phyloP scores from a whole-genome alignment of 2,888 invertebrate genomes.

The Coleophora flavipennella region DNA sequence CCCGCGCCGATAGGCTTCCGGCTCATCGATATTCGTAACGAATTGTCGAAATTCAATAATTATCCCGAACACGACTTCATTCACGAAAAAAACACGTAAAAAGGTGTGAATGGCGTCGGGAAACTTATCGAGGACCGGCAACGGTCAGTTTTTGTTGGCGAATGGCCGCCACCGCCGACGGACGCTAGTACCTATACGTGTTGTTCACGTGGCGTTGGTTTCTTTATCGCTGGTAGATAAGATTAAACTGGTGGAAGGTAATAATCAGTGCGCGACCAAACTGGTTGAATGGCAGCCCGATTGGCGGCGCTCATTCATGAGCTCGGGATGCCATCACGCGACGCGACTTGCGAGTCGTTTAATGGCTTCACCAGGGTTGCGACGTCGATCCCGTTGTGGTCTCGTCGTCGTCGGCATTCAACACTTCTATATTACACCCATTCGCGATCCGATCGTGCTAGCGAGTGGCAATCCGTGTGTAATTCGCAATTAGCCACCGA shows the following conservation, averaged over 20 bases:
- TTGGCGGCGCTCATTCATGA: conserved; percentile 56
- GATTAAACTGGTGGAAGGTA: conserved; percentile 56
- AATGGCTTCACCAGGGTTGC: no score
- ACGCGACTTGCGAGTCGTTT: no score
- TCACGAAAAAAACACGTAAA: conserved; percentile 64
- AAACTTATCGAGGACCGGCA: conserved; percentile 38
- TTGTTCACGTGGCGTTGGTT: no score
- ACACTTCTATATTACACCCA: conserved; percentile 22
- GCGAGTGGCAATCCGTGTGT: conserved; percentile 23
- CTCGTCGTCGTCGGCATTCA: neutral
- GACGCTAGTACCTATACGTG: no score
- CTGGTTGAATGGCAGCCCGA: conserved; percentile 59
- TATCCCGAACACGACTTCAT: conserved; percentile 72
- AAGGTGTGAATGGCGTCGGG: conserved; percentile 70
- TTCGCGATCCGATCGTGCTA: conserved; percentile 30
- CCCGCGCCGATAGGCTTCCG: conserved; percentile 64
- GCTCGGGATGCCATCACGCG: conserved; percentile 61
- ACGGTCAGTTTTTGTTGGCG: conserved; percentile 50
- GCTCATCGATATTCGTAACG: conserved; percentile 71
- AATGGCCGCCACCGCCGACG: conserved; percentile 24
- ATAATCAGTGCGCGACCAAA: conserved; percentile 70
- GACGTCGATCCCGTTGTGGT: no score
- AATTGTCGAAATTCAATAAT: conserved; percentile 72
- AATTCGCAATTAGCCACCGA: conserved; percentile 29
- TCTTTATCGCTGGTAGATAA: conserved; percentile 42